Evolutionary conservation across 1,140 invertebrate species (phyloP), one percentile per base, ranked within the genome.

Genomic region (Glossosoma conforme): DNA sequence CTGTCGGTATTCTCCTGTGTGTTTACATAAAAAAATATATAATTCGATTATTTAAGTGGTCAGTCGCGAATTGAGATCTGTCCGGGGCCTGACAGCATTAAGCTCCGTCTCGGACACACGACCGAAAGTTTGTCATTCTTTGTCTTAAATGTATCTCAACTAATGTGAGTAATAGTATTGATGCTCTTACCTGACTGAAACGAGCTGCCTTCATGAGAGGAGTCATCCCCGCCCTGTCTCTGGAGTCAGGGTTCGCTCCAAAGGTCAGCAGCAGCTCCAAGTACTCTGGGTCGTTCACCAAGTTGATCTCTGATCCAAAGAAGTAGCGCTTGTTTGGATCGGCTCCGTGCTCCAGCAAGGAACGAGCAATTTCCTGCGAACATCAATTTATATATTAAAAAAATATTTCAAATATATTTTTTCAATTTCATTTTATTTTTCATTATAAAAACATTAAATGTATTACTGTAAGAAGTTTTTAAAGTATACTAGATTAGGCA

Each of bases 301-400:
- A 71, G 65, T 93, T 93, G 44, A 95, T 90, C 70, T 94, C 91
- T 0, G 88, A 81, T 2, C 91, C 91, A 61, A 93, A 89, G 69
- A 94, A 94, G 64, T 92, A 91, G 9, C 77, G 80, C 71, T 82
- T 89, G 69, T 83, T 92, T 47, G 81, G 83, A 67, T 86, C 83
- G 0, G 84, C 84, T 1, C 84, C 84, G 49, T 84, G 80, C 60
- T 87, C 84, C 17, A 86, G 66, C 0, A 87, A 65, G 3, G 80
- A 70, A 48, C 76, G 74, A 2, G 82, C 83, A 18, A 89, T 88
- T 2, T 87, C 77, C 75, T 74, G 54, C 0, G 48, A 43, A 48
- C 15, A 24, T 28, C n/a, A 28, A n/a, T 28, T 28, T 28, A 28
- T 28, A 28, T 8, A 28, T 28, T 28, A 8, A 6, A 28, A 28